These are phyloP conservation scores for Diadegma fenestrale DNA, from an alignment of 2,888 invertebrate genomes.

Conservation along the genomic window DNA sequence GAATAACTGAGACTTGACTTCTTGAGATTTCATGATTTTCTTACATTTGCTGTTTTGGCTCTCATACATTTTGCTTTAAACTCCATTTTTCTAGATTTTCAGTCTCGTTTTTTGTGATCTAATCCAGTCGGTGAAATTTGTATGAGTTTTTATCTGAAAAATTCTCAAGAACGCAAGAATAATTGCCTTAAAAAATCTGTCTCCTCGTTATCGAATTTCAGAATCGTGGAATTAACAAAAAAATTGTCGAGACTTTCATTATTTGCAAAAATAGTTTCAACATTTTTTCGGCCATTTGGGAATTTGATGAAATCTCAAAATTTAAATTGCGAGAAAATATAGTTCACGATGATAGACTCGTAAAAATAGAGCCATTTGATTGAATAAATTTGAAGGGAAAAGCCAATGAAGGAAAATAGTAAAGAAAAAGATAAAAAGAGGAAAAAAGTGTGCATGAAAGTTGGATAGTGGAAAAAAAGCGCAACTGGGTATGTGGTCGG, in stretches of 20 bases:
- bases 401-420: constrained; percentile 37
- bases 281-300: neutral
- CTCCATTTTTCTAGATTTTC: neutral
- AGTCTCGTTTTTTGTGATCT: neutral
- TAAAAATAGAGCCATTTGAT: neutral
- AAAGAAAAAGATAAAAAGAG: constrained; percentile 26
- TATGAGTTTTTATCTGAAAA: neutral
- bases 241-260: neutral
- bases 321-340: neutral
- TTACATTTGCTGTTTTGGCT: neutral
- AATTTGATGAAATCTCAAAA: constrained; percentile 21
- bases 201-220: neutral
- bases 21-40: constrained; percentile 26
- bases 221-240: too few species aligned
- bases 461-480: constrained; percentile 79
- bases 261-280: too few species aligned
- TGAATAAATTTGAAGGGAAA: neutral
- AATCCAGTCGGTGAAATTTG: neutral
- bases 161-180: neutral
- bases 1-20: neutral
- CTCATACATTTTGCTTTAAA: neutral
- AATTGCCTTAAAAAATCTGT: neutral
- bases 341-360: neutral
- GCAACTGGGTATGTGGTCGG: constrained; percentile 85
- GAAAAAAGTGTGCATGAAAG: constrained; percentile 70